These are phyloP conservation scores for Rhamphomyia laevipes DNA, from an alignment of 2,888 invertebrate species.

Conservation along the genomic window DNA sequence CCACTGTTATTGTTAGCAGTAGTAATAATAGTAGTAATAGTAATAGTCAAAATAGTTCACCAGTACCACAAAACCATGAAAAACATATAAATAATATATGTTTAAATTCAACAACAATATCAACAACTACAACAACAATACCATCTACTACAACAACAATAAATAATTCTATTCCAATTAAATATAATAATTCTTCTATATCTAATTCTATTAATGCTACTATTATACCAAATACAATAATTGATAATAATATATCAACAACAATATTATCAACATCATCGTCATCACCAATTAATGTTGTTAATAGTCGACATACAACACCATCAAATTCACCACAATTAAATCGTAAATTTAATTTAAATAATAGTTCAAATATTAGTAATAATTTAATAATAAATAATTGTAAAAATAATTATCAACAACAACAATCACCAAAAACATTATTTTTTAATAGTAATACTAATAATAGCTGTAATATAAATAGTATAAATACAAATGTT, in stretches of 20 bases:
- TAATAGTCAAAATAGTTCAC: slow-evolving; percentile 12
- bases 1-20: slow-evolving; percentile 3
- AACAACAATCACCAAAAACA: slow-evolving; percentile 9
- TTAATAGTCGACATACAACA: slow-evolving; percentile 9
- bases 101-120: neutral
- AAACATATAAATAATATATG: neutral
- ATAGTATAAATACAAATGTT: neutral
- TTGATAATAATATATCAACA: too few relatives aligned
- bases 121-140: neutral
- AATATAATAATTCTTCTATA: too few relatives aligned
- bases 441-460: too few relatives aligned
- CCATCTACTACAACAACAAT: slow-evolving; percentile 7
- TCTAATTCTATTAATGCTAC: too few relatives aligned
- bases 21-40: slow-evolving; percentile 8
- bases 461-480: neutral
- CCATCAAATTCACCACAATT: slow-evolving; percentile 12
- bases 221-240: too few relatives aligned
- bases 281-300: slow-evolving; percentile 1
- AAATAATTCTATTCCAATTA: too few relatives aligned
- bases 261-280: slow-evolving; percentile 4
- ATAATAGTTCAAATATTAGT: too few relatives aligned
- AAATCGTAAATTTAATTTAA: neutral
- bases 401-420: slow-evolving; percentile 13
- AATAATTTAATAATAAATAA: neutral
- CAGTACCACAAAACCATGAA: slow-evolving; percentile 10